Conservation (phyloP, 1,140 invertebrate species). For the Trichonephila clavipes region DNA sequence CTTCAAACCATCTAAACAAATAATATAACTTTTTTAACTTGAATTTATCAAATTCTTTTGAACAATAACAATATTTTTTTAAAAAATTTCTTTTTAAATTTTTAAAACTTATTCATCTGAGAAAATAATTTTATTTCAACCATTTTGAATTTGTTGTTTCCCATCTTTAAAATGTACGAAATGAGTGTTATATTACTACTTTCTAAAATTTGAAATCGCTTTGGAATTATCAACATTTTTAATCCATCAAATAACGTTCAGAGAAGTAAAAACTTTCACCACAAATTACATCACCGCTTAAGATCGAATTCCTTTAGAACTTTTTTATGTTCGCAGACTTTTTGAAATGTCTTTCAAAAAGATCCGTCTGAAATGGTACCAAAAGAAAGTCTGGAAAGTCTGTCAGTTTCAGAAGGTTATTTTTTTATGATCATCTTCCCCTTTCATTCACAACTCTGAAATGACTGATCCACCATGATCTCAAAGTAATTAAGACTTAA, state of each 20-base stretch:
- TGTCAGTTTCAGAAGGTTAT: conserved; percentile 32
- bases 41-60: too few relatives aligned
- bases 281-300: not conserved
- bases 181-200: too few relatives aligned
- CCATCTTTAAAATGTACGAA: too few relatives aligned
- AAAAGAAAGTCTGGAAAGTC: not conserved
- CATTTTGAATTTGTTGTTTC: not conserved
- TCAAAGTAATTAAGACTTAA: conserved; percentile 15
- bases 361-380: not conserved
- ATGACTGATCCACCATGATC: not conserved
- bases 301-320: not conserved
- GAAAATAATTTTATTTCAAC: too few relatives aligned
- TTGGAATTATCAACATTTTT: not conserved
- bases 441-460: conserved; percentile 35
- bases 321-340: not conserved
- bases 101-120: too few relatives aligned
- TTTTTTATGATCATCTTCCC: not conserved
- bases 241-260: not conserved
- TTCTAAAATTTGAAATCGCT: too few relatives aligned
- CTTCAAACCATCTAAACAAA: too few relatives aligned
- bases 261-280: not conserved
- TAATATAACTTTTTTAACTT: too few relatives aligned
- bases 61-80: too few relatives aligned
- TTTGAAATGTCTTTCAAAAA: conserved; percentile 6
- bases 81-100: too few relatives aligned